These are phyloP conservation scores for Norana najaformis DNA, from an alignment of 2,888 invertebrate genomes.

Conservation along the genomic window DNA sequence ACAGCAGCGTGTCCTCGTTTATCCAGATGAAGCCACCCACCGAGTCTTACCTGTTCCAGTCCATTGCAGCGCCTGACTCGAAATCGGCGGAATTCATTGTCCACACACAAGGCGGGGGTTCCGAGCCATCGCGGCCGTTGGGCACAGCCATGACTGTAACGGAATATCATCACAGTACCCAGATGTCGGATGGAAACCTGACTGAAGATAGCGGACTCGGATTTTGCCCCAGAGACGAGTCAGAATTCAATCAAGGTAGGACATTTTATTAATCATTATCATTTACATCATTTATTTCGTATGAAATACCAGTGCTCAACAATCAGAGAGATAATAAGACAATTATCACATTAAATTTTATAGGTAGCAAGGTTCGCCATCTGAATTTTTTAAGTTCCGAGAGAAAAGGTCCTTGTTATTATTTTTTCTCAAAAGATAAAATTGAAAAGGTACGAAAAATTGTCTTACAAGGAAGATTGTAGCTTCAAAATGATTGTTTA, in stretches of 20 bases:
- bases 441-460: too few species aligned
- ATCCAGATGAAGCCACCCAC: not conserved
- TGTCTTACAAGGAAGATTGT: too few species aligned
- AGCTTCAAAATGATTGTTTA: too few species aligned
- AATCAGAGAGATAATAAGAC: not conserved
- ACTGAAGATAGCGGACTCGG: not conserved
- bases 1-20: not conserved
- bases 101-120: not conserved
- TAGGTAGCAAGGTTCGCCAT: too few species aligned
- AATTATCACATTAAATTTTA: too few species aligned
- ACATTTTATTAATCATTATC: not conserved
- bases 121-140: not conserved
- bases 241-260: not conserved
- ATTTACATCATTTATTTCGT: not conserved
- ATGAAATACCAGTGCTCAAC: not conserved
- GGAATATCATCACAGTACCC: not conserved
- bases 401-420: too few species aligned
- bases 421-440: too few species aligned
- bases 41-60: not conserved
- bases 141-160: not conserved
- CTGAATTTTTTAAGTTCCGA: too few species aligned
- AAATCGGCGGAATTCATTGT: not conserved
- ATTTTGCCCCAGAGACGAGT: not conserved
- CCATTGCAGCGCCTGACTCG: not conserved
- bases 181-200: not conserved